Evolutionary conservation across 2,113 vertebrate genomes (phyloP), one percentile per base, ranked within the genome.

Genomic region (Scomber colias): DNA sequence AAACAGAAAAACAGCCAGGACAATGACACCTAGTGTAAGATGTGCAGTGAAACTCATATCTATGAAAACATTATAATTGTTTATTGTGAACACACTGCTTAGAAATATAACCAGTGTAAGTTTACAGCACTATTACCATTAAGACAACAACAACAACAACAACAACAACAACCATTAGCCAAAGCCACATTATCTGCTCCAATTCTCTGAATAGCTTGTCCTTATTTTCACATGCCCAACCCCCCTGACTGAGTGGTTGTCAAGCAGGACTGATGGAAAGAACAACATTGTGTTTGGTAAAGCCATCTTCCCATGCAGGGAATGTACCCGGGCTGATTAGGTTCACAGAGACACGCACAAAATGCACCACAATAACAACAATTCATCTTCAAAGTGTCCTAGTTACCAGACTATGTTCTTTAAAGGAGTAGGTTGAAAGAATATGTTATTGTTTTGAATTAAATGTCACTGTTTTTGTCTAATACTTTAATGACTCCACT

Each of bases 161-260:
- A 76, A 83, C 50, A 63, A 67, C 19, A 68, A 53, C 57, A 31
- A 65, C 60, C 55, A 61, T 49, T 10, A 15, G n/a, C 70, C 67
- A 40, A 73, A 62, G 44, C 77, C 49, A 67, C 59, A 81, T 84
- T 79, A 75, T 68, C 35, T 80, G 71, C 88, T 92, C 85, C 69
- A 81, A 44, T 84, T 89, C 76, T 80, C 57, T 65, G 17, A 61
- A 54, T 68, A 74, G 59, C 66, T 35, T 45, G 19, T 30, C 71
- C 73, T 67, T 80, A 55, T 80, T 79, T 79, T 62, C 70, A 70
- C 46, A 69, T 53, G n/a, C 67, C 68, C 31, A 61, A 40, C 61
- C 60, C 50, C 63, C 44, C n/a, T 19, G 16, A 76, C 31, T 15
- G 31, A 51, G 53, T 17, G 49, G 40, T 13, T 82, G 68, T 65